Base-by-base conservation (phyloP, 2,888 invertebrate species). In the Morinoia aosen region DNA sequence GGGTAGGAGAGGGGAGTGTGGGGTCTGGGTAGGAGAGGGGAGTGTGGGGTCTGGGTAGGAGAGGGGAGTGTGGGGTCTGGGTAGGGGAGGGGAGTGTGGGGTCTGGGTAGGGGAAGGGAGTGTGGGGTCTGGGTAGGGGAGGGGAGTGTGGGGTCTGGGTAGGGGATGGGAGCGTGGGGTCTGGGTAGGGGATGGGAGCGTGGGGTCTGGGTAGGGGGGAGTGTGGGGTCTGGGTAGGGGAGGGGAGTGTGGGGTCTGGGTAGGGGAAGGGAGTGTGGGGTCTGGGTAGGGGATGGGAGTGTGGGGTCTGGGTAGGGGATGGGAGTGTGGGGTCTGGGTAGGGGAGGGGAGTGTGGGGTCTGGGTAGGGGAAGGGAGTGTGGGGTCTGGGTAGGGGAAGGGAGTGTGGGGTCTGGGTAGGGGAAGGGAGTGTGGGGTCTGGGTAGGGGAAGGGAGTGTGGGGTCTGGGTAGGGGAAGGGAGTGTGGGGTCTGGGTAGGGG, bases 191-290 rank as follows among this genome's bases (percentile, higher is more conserved):
- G 39, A 61, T 40, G 99, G 97, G 99, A 99, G 96, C 97, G 97
- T 95, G 3, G 4, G 10, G n/a, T n/a, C n/a, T n/a, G n/a, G 0
- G 90, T 40, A n/a, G n/a, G 12, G 14, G 90, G 48, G 39, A 7
- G 39, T 61, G 61, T 96, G 88, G 61, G n/a, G n/a, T n/a, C n/a
- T n/a, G n/a, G n/a, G n/a, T n/a, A n/a, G n/a, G n/a, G n/a, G n/a
- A n/a, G 99, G 99, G 97, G 99, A 99, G 96, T 97, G 97, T 95
- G 3, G 4, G 10, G n/a, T n/a, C n/a, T n/a, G n/a, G 0, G 90
- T 40, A 1, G 14, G 90, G 48, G 39, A 7, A 3, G 40, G 61
- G 61, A 99, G 97, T 99, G 99, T 97, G 99, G 99, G 97, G 99
- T 99, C 96, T 97, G 97, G 95, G 3, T 0, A 0, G n/a, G n/a